Conservation (phyloP, 2,888 invertebrate species). For the Chrysolina haemoptera region DNA sequence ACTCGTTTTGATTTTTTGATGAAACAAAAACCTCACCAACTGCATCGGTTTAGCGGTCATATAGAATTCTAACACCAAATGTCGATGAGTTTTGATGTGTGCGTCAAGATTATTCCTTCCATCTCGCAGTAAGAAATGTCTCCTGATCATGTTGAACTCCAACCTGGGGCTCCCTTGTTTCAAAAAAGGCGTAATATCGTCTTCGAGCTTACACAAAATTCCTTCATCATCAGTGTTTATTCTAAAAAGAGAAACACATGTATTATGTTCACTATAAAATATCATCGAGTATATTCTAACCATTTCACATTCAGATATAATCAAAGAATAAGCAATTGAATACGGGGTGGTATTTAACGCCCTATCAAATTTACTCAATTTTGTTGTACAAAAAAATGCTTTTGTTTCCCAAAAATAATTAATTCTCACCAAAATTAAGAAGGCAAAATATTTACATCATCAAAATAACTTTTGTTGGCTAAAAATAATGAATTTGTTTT, state of each 20-base stretch:
- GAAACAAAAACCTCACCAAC: conserved; percentile 24
- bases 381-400: no score
- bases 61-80: conserved; percentile 63
- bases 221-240: conserved; percentile 46
- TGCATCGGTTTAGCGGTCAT: conserved; percentile 49
- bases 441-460: no score
- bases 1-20: conserved; percentile 38
- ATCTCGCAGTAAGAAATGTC: conserved; percentile 57
- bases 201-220: conserved; percentile 57
- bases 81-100: conserved; percentile 58
- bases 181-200: conserved; percentile 53
- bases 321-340: no score
- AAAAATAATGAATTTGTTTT: no score
- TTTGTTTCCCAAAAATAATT: no score
- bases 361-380: no score
- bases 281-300: no score
- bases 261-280: no score
- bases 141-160: conserved; percentile 64
- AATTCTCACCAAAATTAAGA: no score
- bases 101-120: conserved; percentile 54
- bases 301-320: no score
- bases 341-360: no score
- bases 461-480: no score
- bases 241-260: conserved; percentile 14
- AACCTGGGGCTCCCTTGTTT: conserved; percentile 56